A percentile compares a stretch with the other conserved stretches of the same genome.
These are phyloP conservation scores for Quiscalus mexicanus DNA, from an alignment of 2,113 vertebrate species.

Conservation along the genomic window DNA sequence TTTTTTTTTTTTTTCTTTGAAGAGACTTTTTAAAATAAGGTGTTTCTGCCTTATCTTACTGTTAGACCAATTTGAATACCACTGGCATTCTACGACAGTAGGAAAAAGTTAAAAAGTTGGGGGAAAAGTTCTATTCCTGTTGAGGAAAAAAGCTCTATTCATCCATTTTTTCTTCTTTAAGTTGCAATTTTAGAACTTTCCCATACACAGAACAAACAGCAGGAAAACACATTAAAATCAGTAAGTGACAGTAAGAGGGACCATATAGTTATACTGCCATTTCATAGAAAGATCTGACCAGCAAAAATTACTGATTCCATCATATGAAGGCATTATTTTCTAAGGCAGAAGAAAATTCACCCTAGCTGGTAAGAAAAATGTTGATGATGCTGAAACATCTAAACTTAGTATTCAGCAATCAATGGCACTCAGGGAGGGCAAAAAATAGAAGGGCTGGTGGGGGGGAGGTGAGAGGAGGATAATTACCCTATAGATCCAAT, in stretches of 20 bases:
- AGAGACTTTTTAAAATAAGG: background rate
- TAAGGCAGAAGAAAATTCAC: background rate
- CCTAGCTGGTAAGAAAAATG: background rate
- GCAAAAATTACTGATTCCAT: background rate
- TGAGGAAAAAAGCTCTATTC: background rate
- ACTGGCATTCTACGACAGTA: background rate
- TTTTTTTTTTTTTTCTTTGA: background rate
- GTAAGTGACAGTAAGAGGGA: background rate
- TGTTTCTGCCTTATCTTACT: background rate
- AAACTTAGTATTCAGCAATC: background rate
- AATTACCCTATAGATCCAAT: background rate
- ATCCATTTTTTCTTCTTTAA: background rate
- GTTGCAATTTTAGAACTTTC: background rate
- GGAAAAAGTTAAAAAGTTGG: background rate
- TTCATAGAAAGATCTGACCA: background rate
- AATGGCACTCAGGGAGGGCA: background rate
- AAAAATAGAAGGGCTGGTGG: background rate
- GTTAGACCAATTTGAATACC: background rate
- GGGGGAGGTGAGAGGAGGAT: background rate
- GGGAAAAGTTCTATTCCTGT: background rate
- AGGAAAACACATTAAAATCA: background rate
- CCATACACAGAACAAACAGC: background rate
- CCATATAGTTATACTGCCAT: background rate
- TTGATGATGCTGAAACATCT: background rate
- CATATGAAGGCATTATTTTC: background rate